A percentile compares a stretch with the other conserved stretches of the same genome.
phyloP scores from a whole-genome alignment of 2,888 invertebrate genomes.

The Hemicrepidius hirtus region DNA sequence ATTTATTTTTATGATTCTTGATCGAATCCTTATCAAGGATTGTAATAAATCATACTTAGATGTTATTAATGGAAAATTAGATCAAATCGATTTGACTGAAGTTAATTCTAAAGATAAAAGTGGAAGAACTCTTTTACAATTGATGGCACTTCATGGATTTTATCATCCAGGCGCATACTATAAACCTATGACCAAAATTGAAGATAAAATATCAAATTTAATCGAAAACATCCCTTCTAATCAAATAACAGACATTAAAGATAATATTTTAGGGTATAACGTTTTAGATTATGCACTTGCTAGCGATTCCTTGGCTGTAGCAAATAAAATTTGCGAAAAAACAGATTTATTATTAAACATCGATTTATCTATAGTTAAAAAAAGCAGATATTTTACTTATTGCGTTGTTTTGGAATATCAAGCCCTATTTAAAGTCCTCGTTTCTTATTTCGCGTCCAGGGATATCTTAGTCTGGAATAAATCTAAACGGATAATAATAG shows the following conservation, averaged over 20 bases:
- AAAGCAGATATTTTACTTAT: not conserved
- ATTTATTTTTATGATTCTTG: slow-evolving; percentile 23
- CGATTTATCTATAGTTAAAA: not conserved
- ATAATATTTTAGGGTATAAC: slow-evolving; percentile 5
- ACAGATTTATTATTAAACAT: not conserved
- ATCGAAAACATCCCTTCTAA: not conserved
- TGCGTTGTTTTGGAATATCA: not conserved
- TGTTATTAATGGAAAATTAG: slow-evolving; percentile 9
- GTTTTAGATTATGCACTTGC: slow-evolving; percentile 17
- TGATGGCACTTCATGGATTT: not conserved
- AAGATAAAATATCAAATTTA: not conserved
- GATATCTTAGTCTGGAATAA: not conserved
- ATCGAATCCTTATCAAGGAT: slow-evolving; percentile 15
- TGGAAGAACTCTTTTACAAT: slow-evolving; percentile 8
- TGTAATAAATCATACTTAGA: not conserved
- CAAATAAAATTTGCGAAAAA: slow-evolving; percentile 25
- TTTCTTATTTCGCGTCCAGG: not conserved
- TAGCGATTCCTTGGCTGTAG: slow-evolving; percentile 4
- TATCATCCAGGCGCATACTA: not conserved
- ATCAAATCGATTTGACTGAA: not conserved
- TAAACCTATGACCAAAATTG: not conserved
- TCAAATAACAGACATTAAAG: not conserved
- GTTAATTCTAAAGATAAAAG: not conserved
- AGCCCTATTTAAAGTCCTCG: not conserved
- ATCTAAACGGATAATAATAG: not conserved